Base-by-base conservation (phyloP, 2,888 invertebrate species). In the Netelia fuscicornis region DNA sequence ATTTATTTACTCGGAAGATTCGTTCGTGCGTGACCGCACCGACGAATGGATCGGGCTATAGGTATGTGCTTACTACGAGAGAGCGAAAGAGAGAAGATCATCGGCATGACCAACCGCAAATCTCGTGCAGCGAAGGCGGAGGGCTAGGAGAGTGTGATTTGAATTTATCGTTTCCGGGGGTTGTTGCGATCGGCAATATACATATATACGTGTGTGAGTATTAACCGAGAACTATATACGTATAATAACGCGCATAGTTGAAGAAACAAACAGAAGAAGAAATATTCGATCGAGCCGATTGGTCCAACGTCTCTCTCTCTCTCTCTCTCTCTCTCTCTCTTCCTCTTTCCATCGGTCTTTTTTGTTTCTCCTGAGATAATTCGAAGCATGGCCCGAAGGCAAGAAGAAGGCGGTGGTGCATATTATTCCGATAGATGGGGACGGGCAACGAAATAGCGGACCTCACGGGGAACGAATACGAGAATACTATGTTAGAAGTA, bases 401-500 rank as follows among this genome's bases (percentile, higher is more conserved):
- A 20, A 6, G 6, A 6, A 37, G 6, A 37, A 37, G 37, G 6
- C 6, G 37, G 6, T 9, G 17, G 58, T 17, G 58, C 20, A 58
- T 58, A 20, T 58, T 58, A 58, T 58, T 62, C 62, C 25, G 3
- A 30, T 25, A 6, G 62, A 62, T 62, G 10, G 11, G 3, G 13
- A 11, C 30, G 17, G 30, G 30, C 62, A 62, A 30, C 25, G 25
- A 62, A 62, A 62, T 25, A 62, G 30, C 9, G 62, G 20, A 20
- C 6, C 17, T 54, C 17, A 37, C 48, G 48, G 48, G 8, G 48
- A 48, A 20, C 20, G 77, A 80, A 75, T 83, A 65, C 81, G 83
- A 89, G 88, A 87, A 83, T 87, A 56, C 83, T 52, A 70, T 70
- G n/a, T 44, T 52, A 42, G 30, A 3, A 68, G n/a, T n/a, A 74